phyloP scores from a whole-genome alignment of 2,113 vertebrate species.

The Theristicus caerulescens region DNA sequence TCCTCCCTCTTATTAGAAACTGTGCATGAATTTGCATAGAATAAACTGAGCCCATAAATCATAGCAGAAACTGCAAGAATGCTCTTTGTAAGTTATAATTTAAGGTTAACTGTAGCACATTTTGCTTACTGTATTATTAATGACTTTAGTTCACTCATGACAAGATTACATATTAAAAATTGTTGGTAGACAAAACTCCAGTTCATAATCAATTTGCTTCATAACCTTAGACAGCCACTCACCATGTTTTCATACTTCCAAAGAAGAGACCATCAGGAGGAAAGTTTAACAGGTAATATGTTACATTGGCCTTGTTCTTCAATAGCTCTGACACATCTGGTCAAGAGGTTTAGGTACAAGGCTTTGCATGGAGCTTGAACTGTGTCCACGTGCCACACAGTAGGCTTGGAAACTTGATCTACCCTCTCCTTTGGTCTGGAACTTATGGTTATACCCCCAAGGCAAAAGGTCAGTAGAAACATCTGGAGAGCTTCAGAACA shows the following conservation, averaged over 20 bases:
- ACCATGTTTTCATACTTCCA: conserved; percentile 39
- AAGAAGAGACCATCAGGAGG: conserved; percentile 18
- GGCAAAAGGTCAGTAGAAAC: neutral
- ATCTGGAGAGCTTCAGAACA: neutral
- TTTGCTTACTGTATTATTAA: conserved; percentile 86
- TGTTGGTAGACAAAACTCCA: conserved; percentile 79
- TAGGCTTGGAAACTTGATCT: neutral
- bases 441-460: neutral
- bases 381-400: accelerated
- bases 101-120: conserved; percentile 86
- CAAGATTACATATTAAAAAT: conserved; percentile 82
- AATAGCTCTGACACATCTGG: neutral
- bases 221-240: conserved; percentile 65
- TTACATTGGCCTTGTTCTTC: neutral
- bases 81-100: conserved; percentile 86
- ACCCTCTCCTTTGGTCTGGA: neutral
- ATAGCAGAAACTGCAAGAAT: conserved; percentile 81
- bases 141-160: conserved; percentile 81
- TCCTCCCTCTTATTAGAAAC: conserved; percentile 86
- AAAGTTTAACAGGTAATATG: neutral
- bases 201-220: conserved; percentile 78
- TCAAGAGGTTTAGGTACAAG: neutral
- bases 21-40: conserved; percentile 86
- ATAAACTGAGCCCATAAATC: conserved; percentile 86
- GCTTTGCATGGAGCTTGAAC: neutral